A percentile compares a stretch with the other conserved stretches of the same genome.
Evolutionary conservation across 2,888 invertebrate genomes (phyloP).

Genomic region (Torymus aiolomorphi): DNA sequence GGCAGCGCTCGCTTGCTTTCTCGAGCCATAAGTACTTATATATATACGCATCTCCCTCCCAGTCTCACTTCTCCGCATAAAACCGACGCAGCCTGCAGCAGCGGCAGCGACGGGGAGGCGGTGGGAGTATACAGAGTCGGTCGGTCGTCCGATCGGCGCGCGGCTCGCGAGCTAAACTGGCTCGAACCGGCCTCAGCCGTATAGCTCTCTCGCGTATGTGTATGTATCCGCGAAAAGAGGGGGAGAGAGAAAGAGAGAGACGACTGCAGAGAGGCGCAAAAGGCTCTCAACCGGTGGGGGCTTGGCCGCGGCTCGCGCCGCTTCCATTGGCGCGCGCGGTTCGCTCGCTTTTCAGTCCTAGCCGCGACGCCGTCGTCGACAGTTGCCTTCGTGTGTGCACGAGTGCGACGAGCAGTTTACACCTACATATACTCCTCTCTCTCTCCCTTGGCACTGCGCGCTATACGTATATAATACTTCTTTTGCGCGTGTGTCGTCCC

Average conservation of each 20-base stretch:
- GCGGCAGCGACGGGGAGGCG: no score
- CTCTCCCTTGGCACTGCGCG: no score
- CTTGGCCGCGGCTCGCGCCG: conserved; percentile 48
- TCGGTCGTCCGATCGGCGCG: conserved; percentile 21
- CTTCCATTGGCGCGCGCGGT: conserved; percentile 35
- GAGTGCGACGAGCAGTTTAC: no score
- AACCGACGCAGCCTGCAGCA: no score
- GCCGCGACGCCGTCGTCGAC: conserved; percentile 6
- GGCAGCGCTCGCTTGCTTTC: no score
- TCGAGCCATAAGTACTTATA: no score
- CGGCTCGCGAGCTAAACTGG: conserved; percentile 64
- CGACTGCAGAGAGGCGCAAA: neutral
- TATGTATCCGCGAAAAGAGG: conserved; percentile 12
- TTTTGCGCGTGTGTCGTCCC: neutral
- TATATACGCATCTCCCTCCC: no score
- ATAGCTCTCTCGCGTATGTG: conserved; percentile 48
- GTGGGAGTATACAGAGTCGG: no score
- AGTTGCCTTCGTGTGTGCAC: neutral
- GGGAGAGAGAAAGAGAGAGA: conserved; percentile 8
- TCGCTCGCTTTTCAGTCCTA: conserved; percentile 5
- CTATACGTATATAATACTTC: no score
- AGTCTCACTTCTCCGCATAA: no score
- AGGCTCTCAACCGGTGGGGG: conserved; percentile 33
- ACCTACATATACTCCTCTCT: no score
- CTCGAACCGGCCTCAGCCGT: conserved; percentile 70